Conservation (phyloP, 2,888 invertebrate species). For the Drosophila rubida region DNA sequence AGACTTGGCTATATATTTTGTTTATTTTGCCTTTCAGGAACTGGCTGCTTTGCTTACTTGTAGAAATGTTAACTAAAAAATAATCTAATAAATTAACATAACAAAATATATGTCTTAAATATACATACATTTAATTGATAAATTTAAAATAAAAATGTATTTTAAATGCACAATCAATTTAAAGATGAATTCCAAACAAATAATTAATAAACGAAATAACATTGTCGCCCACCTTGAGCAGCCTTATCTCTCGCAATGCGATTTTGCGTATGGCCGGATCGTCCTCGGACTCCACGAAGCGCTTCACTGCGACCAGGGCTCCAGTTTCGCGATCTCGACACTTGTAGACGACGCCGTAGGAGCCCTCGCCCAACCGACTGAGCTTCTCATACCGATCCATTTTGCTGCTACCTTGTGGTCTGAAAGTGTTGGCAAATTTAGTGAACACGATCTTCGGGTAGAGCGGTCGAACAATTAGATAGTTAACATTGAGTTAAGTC, state of each 20-base stretch:
- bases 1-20: too few species aligned
- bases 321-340: constrained; percentile 97
- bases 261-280: constrained; percentile 98
- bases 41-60: too few species aligned
- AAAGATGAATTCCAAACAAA: too few species aligned
- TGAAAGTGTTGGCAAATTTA: constrained; percentile 82
- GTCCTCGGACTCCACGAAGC: constrained; percentile 98
- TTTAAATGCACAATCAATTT: too few species aligned
- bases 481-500: not conserved
- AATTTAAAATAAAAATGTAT: too few species aligned
- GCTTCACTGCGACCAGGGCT: constrained; percentile 97
- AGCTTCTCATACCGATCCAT: constrained; percentile 98
- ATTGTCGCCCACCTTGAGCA: constrained; percentile 96
- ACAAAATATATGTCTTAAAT: too few species aligned
- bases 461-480: not conserved
- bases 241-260: constrained; percentile 96
- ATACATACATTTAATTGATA: too few species aligned
- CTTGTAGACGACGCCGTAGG: constrained; percentile 93
- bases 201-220: too few species aligned
- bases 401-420: constrained; percentile 93
- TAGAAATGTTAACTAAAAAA: too few species aligned
- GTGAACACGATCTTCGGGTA: not conserved
- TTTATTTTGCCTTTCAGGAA: too few species aligned
- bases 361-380: constrained; percentile 95
- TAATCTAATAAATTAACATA: too few species aligned